These are phyloP conservation scores for Hypanus sabinus DNA, from an alignment of 2,113 vertebrate species.

Conservation along the genomic window DNA sequence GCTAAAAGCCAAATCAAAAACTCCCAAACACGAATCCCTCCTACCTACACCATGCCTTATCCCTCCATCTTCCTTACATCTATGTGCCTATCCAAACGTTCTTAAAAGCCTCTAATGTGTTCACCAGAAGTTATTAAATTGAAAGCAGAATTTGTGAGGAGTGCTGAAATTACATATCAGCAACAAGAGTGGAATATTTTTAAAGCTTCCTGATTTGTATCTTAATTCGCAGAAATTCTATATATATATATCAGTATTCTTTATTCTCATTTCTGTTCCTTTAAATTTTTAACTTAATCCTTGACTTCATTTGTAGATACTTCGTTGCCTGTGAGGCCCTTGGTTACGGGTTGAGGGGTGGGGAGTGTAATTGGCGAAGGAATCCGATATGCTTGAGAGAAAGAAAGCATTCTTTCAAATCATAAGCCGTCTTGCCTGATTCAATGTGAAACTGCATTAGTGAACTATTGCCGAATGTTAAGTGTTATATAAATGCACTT, in stretches of 20 bases:
- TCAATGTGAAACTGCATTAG: neutral
- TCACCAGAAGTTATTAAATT: neutral
- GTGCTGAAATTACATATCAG: neutral
- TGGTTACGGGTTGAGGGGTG: neutral
- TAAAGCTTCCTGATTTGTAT: neutral
- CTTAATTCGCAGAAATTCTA: too few relatives aligned
- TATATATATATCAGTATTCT: too few relatives aligned
- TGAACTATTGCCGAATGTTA: neutral
- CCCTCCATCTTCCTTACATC: too few relatives aligned
- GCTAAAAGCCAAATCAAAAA: too few relatives aligned
- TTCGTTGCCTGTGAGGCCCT: neutral
- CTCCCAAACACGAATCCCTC: too few relatives aligned
- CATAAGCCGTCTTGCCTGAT: neutral
- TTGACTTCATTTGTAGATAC: neutral
- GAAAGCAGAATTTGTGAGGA: neutral
- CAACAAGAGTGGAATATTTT: neutral
- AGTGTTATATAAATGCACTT: neutral
- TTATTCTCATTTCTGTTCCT: neutral
- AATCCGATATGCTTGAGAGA: too few relatives aligned
- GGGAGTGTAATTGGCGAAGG: too few relatives aligned
- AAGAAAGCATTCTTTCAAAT: neutral
- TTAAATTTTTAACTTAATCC: neutral
- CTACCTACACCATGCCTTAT: too few relatives aligned
- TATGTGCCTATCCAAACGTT: too few relatives aligned
- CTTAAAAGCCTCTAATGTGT: neutral